These are phyloP conservation scores for Drosophila seguyi DNA, from an alignment of 1,140 invertebrate species.

Conservation along the genomic window DNA sequence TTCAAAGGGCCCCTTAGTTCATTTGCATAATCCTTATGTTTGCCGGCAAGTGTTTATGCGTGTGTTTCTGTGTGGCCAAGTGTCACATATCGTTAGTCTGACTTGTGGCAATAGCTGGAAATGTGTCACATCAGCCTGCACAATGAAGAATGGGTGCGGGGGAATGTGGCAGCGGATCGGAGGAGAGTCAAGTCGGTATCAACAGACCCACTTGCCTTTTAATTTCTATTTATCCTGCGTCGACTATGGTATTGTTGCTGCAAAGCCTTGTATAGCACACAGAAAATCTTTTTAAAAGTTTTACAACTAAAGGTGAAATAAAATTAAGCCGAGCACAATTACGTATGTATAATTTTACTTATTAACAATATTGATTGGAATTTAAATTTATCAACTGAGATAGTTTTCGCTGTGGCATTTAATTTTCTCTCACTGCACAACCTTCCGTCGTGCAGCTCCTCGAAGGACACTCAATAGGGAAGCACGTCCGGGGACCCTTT, in stretches of 20 bases:
- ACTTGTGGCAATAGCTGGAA: conserved; percentile 44
- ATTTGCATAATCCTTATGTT: conserved; percentile 74
- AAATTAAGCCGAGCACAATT: too few relatives aligned
- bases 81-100: conserved; percentile 63
- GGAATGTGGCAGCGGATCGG: neutral
- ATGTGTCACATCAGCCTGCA: conserved; percentile 37
- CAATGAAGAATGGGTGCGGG: conserved; percentile 5
- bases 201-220: conserved; percentile 26
- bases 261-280: neutral
- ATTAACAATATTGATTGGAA: too few relatives aligned
- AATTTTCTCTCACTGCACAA: conserved; percentile 6
- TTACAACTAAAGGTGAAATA: neutral
- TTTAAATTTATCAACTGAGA: too few relatives aligned
- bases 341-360: neutral
- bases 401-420: too few relatives aligned
- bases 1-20: conserved; percentile 61
- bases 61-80: conserved; percentile 39
- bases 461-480: conserved; percentile 34
- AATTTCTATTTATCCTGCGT: conserved; percentile 16
- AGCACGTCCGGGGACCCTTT: conserved; percentile 44
- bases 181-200: conserved; percentile 6
- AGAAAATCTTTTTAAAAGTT: neutral
- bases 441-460: conserved; percentile 2
- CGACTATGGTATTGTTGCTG: neutral
- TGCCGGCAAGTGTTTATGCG: conserved; percentile 46